A percentile compares a stretch with the other conserved stretches of the same genome.
These are phyloP conservation scores for Callionymus lyra DNA, from an alignment of 2,113 vertebrate species.

Conservation along the genomic window DNA sequence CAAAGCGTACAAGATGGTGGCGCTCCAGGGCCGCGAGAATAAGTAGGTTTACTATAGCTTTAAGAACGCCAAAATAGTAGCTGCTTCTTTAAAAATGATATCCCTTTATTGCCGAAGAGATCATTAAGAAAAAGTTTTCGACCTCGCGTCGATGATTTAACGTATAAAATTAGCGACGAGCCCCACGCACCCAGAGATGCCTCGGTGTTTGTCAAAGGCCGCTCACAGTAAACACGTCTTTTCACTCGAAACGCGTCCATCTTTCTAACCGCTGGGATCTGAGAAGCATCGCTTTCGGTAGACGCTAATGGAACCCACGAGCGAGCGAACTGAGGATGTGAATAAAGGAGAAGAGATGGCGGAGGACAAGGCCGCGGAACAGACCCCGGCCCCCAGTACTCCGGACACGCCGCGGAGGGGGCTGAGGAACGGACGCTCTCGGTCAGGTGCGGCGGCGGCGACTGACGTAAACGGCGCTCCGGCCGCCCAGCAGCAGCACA, in stretches of 20 bases:
- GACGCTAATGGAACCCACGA: constrained; percentile 58
- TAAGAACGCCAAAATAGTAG: constrained; percentile 66
- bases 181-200: constrained; percentile 52
- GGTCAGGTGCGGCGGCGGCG: constrained; percentile 42
- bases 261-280: constrained; percentile 28
- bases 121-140: constrained; percentile 59
- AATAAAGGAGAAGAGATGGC: constrained; percentile 41
- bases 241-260: constrained; percentile 36
- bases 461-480: constrained; percentile 46
- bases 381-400: constrained; percentile 54
- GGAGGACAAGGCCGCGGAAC: constrained; percentile 57
- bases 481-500: constrained; percentile 8
- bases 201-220: constrained; percentile 56
- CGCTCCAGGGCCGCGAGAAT: constrained; percentile 31
- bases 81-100: constrained; percentile 69
- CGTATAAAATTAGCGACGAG: constrained; percentile 42
- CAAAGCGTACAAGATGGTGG: constrained; percentile 62
- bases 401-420: constrained; percentile 46
- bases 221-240: constrained; percentile 42
- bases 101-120: constrained; percentile 54
- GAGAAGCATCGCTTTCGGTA: constrained; percentile 9
- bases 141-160: constrained; percentile 33
- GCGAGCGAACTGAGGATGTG: constrained; percentile 33
- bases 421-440: constrained; percentile 59
- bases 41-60: constrained; percentile 70